Evolutionary conservation across 2,113 vertebrate genomes (phyloP).

Genomic region (Leptobrachium leishanense): DNA sequence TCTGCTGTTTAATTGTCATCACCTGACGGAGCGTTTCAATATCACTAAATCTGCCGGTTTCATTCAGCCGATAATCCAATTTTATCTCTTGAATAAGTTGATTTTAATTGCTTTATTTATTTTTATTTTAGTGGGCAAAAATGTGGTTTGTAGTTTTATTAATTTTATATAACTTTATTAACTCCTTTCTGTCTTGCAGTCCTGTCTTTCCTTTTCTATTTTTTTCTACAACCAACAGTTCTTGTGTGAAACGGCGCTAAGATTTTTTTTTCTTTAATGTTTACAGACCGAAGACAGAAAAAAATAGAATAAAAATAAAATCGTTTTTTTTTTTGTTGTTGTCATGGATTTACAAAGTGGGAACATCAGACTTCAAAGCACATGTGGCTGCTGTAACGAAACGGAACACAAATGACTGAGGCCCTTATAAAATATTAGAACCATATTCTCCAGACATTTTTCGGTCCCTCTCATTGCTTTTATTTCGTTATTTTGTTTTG

Average conservation of each 20-base stretch:
- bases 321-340: conserved; percentile 57
- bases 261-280: conserved; percentile 61
- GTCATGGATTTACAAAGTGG: conserved; percentile 75
- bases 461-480: conserved; percentile 22
- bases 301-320: conserved; percentile 58
- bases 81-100: background rate
- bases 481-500: too few species aligned
- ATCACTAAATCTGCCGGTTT: conserved; percentile 56
- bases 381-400: conserved; percentile 67
- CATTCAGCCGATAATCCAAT: background rate
- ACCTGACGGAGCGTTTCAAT: conserved; percentile 37
- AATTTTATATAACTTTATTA: too few species aligned
- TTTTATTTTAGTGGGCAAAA: background rate
- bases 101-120: background rate
- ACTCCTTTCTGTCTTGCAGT: conserved; percentile 17
- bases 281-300: conserved; percentile 61
- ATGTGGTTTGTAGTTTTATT: too few species aligned
- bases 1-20: conserved; percentile 62
- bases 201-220: conserved; percentile 52
- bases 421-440: conserved; percentile 61
- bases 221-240: conserved; percentile 61
- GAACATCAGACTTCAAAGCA: conserved; percentile 77
- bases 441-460: conserved; percentile 50
- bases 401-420: conserved; percentile 65
- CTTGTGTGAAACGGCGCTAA: conserved; percentile 60